phyloP scores from a whole-genome alignment of 2,113 vertebrate species.

The Petaurus breviceps region DNA sequence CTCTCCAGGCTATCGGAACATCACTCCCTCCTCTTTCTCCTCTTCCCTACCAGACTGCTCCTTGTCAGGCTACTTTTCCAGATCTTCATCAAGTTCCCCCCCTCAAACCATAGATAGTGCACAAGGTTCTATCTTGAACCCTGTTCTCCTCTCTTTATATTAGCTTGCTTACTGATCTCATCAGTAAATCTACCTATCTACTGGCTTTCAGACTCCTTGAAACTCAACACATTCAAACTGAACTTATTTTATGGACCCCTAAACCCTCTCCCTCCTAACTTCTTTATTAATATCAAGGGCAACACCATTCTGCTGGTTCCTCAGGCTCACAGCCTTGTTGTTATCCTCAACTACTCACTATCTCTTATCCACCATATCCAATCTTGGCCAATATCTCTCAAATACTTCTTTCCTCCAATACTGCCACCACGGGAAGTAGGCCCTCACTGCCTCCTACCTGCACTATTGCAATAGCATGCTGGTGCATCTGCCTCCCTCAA shows the following conservation, averaged over 20 bases:
- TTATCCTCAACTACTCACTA: not conserved
- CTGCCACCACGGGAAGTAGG: not conserved
- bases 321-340: not conserved
- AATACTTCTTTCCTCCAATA: not conserved
- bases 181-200: not conserved
- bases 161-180: not conserved
- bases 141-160: not conserved
- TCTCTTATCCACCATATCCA: not conserved
- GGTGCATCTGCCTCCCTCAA: not conserved
- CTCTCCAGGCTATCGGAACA: not conserved
- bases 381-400: not conserved
- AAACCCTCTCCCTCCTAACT: not conserved
- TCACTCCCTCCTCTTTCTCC: not conserved
- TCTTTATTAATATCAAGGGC: not conserved
- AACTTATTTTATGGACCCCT: not conserved
- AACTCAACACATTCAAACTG: not conserved
- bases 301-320: not conserved
- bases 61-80: not conserved
- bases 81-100: not conserved
- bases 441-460: not conserved
- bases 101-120: not conserved
- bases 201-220: not conserved
- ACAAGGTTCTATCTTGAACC: not conserved
- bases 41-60: not conserved
- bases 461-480: not conserved